Evolutionary conservation across 2,888 invertebrate genomes (phyloP), one percentile per base, ranked within the genome.

Genomic region (Lamellibrachia columna): DNA sequence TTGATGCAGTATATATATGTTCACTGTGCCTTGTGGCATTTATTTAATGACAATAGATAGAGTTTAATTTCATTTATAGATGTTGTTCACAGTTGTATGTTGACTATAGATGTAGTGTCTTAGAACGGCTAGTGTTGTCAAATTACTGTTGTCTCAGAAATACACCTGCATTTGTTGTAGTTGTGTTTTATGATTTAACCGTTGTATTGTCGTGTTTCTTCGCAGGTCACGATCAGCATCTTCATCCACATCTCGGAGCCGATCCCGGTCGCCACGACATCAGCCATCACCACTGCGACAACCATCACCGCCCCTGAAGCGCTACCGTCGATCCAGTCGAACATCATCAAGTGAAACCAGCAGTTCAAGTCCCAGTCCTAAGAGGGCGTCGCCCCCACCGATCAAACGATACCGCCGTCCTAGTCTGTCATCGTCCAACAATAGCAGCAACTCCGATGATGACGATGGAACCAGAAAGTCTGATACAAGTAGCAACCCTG

Each of bases 331-430:
- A 7, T 95, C 95, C 91, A 95, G 95, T 55, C 91, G 52, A 93
- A 95, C 95, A 28, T 92, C 92, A 58, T 60, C 40, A 75, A 91
- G 55, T 22, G 91, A 91, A 11, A 53, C 40, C 52, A 90, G 91
- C 28, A 91, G 91, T 91, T 52, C 52, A n/a, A 91, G 91, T 40
- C 91, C 40, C 53, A 53, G 55, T 91, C 91, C 40, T 4, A 40
- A 60, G 28, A 90, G 58, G 8, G 53, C 40, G 0, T 28, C 40
- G 28, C 53, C 90, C 60, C 92, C 94, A 52, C 94, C 94, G 11
- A 93, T 96, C 7, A 96, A 96, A 91, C 94, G 96, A 9, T 96
- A 96, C 93, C 94, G 96, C 91, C 94, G 96, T 8, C 95, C 95
- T 90, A 96, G 96, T 93, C 95, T 95, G 90, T 94, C 94, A 22